Evolutionary conservation across 2,888 invertebrate genomes (phyloP).

Genomic region (Osmoderma eremita): DNA sequence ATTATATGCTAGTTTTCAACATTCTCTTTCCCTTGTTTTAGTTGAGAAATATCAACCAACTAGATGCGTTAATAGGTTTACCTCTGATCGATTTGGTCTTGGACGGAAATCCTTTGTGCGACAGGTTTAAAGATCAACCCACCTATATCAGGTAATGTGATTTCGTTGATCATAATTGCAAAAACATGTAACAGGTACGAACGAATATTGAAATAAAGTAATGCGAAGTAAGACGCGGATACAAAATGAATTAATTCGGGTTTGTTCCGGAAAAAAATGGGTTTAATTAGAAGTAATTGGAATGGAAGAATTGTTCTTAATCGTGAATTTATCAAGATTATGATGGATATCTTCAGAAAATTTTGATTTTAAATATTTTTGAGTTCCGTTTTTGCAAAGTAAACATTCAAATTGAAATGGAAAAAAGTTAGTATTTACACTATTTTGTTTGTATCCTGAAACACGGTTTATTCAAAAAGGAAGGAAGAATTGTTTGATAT

Average conservation of each 20-base stretch:
- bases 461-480: background rate
- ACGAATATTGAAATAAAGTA: too few species aligned
- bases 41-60: conserved; percentile 72
- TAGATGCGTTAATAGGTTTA: conserved; percentile 76
- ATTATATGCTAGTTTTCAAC: too few species aligned
- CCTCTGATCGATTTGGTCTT: conserved; percentile 80
- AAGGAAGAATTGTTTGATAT: background rate
- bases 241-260: background rate
- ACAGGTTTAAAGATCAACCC: conserved; percentile 79
- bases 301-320: too few species aligned
- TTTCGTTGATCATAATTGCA: background rate
- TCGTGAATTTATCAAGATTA: too few species aligned
- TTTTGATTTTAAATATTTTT: conserved; percentile 15
- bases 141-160: conserved; percentile 83
- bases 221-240: background rate
- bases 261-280: background rate
- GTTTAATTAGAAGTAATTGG: background rate
- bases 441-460: background rate
- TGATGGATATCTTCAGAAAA: background rate
- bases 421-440: conserved; percentile 5
- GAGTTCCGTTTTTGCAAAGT: background rate
- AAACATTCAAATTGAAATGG: background rate
- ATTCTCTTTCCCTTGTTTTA: conserved; percentile 60
- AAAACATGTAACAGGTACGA: background rate
- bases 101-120: conserved; percentile 83